These are phyloP conservation scores for Rhynchotus rufescens DNA, from an alignment of 2,797 vertebrate genomes.

Conservation along the genomic window DNA sequence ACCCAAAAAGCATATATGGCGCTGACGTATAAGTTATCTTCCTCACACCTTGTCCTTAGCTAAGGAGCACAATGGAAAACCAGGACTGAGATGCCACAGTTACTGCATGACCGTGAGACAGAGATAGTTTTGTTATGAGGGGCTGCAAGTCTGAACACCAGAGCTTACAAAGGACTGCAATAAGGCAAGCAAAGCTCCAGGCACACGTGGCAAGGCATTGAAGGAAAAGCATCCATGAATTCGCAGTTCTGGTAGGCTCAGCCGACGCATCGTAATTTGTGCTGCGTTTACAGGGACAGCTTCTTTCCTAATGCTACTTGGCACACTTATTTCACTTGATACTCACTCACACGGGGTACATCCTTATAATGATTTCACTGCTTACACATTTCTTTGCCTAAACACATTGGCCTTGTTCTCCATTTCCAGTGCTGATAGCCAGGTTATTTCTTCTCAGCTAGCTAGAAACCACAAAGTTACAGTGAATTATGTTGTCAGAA, in stretches of 20 bases:
- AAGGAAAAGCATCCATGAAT: neutral
- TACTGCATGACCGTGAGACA: neutral
- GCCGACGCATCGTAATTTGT: neutral
- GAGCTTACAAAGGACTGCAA: neutral
- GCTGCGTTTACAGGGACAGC: neutral
- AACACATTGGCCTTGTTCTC: neutral
- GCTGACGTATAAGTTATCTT: neutral
- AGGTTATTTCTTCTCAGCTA: neutral
- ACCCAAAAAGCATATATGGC: neutral
- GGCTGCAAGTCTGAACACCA: neutral
- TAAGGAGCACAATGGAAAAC: neutral
- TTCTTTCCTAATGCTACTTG: neutral
- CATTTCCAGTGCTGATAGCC: neutral
- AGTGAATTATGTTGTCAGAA: conserved; percentile 41
- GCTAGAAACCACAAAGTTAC: neutral
- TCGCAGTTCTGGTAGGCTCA: neutral
- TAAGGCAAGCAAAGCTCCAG: neutral
- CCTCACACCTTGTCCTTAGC: neutral
- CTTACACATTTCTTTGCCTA: neutral
- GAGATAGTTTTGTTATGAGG: neutral
- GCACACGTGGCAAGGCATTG: neutral
- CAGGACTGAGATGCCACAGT: neutral
- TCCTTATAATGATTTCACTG: neutral
- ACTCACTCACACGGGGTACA: neutral
- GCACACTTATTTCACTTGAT: neutral